Evolutionary conservation across 1,140 invertebrate species (phyloP), one percentile per base, ranked within the genome.

Genomic region (Diachasma alloeum): DNA sequence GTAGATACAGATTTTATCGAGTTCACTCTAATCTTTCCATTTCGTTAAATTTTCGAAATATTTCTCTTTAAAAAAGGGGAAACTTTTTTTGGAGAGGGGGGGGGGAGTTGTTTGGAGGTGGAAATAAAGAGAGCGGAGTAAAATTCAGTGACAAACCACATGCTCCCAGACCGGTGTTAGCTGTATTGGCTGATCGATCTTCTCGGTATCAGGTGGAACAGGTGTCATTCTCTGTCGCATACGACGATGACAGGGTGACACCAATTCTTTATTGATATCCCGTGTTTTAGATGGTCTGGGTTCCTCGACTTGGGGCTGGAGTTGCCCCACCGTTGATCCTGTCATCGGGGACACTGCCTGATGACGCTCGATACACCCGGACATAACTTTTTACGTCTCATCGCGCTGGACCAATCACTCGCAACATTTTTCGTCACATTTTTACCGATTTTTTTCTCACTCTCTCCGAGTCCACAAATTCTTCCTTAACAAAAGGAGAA

Each of bases 121-220:
- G 31, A 6, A 31, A 31, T 31, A 74, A 74, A 69, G 24, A 74
- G 67, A 56, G 15, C 17, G n/a, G 31, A 46, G 0, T n/a, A 66
- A 24, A 72, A 22, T 31, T 31, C 31, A 6, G 31, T 24, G 15
- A 91, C 92, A 84, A 68, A 94, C 90, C 75, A 95, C 92, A 81
- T 94, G 92, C 83, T 95, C 94, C 94, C 94, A 95, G 15, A 95
- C 86, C 26, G 94, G 92, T 13, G 94, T 95, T 17, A 95, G 90
- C 74, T 93, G 92, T 42, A 93, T 86, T 5, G 87, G 82, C 76
- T 88, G 83, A 19, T 84, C 68, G 75, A 68, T 72, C 74, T 77
- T 48, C 0, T 69, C 19, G 13, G 36, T 56, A n/a, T 56, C 17
- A 56, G 53, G 77, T 78, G 73, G 79, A 68, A 83, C 71, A 76